These are phyloP conservation scores for Pocillopora meandrina DNA, from an alignment of 92 coral and sea anemone species.

Conservation along the genomic window DNA sequence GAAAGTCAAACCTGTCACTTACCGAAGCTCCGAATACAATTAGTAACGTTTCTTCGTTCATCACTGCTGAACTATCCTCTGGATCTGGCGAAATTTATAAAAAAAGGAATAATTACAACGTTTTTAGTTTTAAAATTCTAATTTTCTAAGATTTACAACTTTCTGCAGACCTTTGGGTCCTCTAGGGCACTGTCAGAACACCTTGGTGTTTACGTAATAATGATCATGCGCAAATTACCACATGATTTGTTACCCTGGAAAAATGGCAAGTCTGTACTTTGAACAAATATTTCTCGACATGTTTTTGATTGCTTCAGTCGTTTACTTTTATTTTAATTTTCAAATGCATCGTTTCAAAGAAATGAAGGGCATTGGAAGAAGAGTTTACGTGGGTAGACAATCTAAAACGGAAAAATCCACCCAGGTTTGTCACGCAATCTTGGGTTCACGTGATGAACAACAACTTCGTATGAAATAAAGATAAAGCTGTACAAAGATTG, in stretches of 20 bases:
- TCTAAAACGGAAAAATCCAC: too few relatives aligned
- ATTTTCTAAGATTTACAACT: neutral
- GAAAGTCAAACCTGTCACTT: constrained; percentile 48
- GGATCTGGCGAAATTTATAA: neutral
- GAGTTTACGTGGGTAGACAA: too few relatives aligned
- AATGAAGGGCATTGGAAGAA: too few relatives aligned
- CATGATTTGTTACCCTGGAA: neutral
- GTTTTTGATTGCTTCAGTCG: too few relatives aligned
- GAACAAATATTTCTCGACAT: too few relatives aligned
- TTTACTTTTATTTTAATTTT: too few relatives aligned
- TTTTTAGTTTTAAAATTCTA: neutral
- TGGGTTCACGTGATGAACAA: too few relatives aligned
- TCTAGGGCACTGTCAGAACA: neutral
- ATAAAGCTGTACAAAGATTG: too few relatives aligned
- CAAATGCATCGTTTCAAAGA: too few relatives aligned
- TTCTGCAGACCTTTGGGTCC: neutral
- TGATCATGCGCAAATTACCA: constrained; percentile 25
- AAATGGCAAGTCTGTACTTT: neutral
- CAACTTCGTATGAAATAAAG: too few relatives aligned
- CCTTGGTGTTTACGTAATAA: neutral
- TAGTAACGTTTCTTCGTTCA: constrained; percentile 53
- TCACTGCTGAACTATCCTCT: constrained; percentile 21
- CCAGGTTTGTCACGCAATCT: too few relatives aligned
- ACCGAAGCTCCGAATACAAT: constrained; percentile 98
- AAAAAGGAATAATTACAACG: neutral